Conservation (phyloP, 2,888 invertebrate species). For the Lypha dubia region DNA sequence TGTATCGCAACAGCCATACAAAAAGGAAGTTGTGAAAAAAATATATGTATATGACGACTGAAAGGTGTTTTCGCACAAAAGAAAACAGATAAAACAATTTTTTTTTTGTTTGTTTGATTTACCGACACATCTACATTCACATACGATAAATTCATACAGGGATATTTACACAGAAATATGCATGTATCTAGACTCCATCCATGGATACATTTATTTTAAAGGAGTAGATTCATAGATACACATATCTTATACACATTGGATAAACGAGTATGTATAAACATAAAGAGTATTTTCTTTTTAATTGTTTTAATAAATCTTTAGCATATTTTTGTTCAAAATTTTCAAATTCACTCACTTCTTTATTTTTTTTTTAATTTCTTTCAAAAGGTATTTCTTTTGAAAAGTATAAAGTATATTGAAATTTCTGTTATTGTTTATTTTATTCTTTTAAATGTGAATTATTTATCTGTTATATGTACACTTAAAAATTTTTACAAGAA, state of each 20-base stretch:
- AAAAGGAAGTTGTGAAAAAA: conserved; percentile 39
- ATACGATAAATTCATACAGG: not conserved
- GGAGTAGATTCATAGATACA: not conserved
- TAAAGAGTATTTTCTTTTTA: conserved; percentile 32
- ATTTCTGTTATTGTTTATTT: not conserved
- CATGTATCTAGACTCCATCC: not conserved
- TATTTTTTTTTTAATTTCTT: not conserved
- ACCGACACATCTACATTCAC: conserved; percentile 24
- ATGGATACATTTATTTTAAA: conserved; percentile 27
- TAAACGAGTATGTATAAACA: too few species aligned
- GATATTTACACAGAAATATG: not conserved
- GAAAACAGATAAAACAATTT: conserved; percentile 12
- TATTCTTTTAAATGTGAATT: not conserved
- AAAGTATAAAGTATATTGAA: conserved; percentile 3
- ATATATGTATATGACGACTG: conserved; percentile 17
- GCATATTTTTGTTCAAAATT: not conserved
- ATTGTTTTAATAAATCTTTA: not conserved
- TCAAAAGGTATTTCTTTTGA: conserved; percentile 10
- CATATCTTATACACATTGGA: not conserved
- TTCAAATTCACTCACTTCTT: conserved; percentile 43
- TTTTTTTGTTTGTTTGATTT: conserved; percentile 29
- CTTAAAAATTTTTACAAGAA: conserved; percentile 44
- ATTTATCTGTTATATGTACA: conserved; percentile 25
- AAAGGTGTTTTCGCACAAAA: conserved; percentile 56
- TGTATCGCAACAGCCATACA: conserved; percentile 1